A percentile compares a stretch with the other conserved stretches of the same genome.
These are phyloP conservation scores for Stylophora pistillata DNA, from an alignment of 64 coral and sea anemone species.

Conservation along the genomic window DNA sequence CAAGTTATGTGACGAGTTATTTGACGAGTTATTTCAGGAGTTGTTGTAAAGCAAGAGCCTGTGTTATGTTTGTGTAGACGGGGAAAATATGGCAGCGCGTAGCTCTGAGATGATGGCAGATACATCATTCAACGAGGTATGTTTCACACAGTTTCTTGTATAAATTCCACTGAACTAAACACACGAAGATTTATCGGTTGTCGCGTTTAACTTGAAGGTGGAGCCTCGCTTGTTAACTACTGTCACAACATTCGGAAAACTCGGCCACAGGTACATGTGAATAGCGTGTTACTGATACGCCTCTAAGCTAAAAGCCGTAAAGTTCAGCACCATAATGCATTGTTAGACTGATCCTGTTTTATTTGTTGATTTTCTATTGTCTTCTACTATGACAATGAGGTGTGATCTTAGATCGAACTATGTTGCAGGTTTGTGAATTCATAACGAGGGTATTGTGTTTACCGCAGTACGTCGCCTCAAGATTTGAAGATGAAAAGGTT, in stretches of 20 bases:
- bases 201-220: slow-evolving; percentile 35
- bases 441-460: slow-evolving; percentile 45
- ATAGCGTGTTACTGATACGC: background rate
- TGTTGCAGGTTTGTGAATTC: slow-evolving; percentile 53
- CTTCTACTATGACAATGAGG: slow-evolving; percentile 33
- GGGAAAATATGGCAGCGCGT: background rate
- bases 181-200: slow-evolving; percentile 49
- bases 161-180: slow-evolving; percentile 46
- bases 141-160: slow-evolving; percentile 47
- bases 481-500: slow-evolving; percentile 37
- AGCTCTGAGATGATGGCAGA: background rate
- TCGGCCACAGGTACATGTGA: background rate
- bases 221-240: slow-evolving; percentile 17
- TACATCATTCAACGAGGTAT: slow-evolving; percentile 49
- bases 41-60: no score
- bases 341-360: slow-evolving; percentile 34
- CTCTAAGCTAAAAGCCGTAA: background rate
- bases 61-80: background rate
- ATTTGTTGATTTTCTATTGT: slow-evolving; percentile 60
- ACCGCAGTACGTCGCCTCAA: slow-evolving; percentile 59
- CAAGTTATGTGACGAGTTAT: no score
- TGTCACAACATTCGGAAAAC: slow-evolving; percentile 24
- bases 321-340: slow-evolving; percentile 27
- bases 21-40: no score
- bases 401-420: slow-evolving; percentile 23